Percentiles rank a stretch among this genome's conserved stretches.
These are phyloP conservation scores for Dendrolimus kikuchii DNA, from an alignment of 1,140 invertebrate species.

Conservation along the genomic window DNA sequence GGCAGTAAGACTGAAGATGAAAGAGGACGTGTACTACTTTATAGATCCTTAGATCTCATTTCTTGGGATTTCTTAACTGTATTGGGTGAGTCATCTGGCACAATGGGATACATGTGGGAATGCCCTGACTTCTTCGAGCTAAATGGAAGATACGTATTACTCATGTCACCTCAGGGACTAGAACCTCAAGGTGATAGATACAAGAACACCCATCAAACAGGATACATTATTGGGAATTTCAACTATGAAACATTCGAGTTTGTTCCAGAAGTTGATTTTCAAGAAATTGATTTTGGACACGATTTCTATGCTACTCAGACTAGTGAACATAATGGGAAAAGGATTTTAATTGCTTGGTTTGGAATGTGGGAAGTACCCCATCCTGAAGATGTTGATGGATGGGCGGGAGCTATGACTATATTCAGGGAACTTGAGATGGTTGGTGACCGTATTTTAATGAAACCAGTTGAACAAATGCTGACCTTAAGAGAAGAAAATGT, in stretches of 20 bases:
- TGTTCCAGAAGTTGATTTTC: slow-evolving; percentile 41
- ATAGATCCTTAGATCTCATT: slow-evolving; percentile 49
- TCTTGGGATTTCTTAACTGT: slow-evolving; percentile 57
- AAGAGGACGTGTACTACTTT: slow-evolving; percentile 50
- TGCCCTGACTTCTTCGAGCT: slow-evolving; percentile 63
- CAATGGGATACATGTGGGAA: slow-evolving; percentile 63
- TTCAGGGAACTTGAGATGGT: slow-evolving; percentile 46
- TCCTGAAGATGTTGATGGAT: slow-evolving; percentile 53
- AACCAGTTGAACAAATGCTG: slow-evolving; percentile 37
- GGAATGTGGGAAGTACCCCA: slow-evolving; percentile 58
- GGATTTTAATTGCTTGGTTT: slow-evolving; percentile 57
- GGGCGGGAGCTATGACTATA: slow-evolving; percentile 57
- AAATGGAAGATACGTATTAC: slow-evolving; percentile 50
- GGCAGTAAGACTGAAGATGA: slow-evolving; percentile 52
- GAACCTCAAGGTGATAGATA: slow-evolving; percentile 52
- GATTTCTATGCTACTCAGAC: slow-evolving; percentile 67
- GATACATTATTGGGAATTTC: slow-evolving; percentile 57
- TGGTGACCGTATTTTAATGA: slow-evolving; percentile 40
- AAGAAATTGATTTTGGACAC: slow-evolving; percentile 61
- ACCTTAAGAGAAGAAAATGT: slow-evolving; percentile 28
- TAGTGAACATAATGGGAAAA: slow-evolving; percentile 43
- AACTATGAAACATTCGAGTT: slow-evolving; percentile 54
- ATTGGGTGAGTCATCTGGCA: slow-evolving; percentile 45
- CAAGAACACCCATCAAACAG: slow-evolving; percentile 57
- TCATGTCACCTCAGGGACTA: slow-evolving; percentile 63